Conservation (phyloP, 2,797 vertebrate species). For the Allobates femoralis region DNA sequence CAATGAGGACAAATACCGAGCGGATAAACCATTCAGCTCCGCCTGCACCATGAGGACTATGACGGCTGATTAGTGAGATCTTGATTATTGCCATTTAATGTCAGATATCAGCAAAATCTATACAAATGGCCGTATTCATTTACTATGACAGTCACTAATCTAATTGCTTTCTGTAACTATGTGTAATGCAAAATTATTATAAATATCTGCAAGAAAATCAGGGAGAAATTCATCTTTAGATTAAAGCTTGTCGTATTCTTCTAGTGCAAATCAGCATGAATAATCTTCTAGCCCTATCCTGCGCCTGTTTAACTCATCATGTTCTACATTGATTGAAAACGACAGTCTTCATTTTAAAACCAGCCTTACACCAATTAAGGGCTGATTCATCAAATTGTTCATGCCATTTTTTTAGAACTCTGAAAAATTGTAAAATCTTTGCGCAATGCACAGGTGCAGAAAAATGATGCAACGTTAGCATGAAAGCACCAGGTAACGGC, state of each 20-base stretch:
- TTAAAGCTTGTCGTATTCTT: constrained; percentile 48
- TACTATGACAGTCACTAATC: constrained; percentile 35
- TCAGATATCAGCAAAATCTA: constrained; percentile 18
- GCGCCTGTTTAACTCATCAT: constrained; percentile 16
- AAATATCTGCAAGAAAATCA: constrained; percentile 32
- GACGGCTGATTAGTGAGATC: constrained; percentile 35
- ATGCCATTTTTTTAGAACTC: background rate
- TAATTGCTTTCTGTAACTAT: constrained; percentile 39
- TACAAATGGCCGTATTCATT: constrained; percentile 40
- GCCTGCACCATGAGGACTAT: background rate
- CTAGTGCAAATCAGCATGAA: constrained; percentile 36
- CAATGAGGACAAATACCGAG: background rate
- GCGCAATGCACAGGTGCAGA: no score
- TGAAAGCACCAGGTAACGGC: no score
- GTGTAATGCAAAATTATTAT: constrained; percentile 44
- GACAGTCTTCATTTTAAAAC: constrained; percentile 13
- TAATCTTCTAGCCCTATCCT: constrained; percentile 27
- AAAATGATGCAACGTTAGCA: no score
- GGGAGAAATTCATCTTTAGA: constrained; percentile 46
- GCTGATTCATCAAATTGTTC: background rate
- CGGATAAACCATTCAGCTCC: background rate
- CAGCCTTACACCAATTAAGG: background rate
- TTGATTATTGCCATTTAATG: constrained; percentile 19
- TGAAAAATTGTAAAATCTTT: no score
- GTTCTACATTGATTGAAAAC: constrained; percentile 1